Conservation (phyloP, 2,797 vertebrate species). For the Pogonophryne albipinna region DNA sequence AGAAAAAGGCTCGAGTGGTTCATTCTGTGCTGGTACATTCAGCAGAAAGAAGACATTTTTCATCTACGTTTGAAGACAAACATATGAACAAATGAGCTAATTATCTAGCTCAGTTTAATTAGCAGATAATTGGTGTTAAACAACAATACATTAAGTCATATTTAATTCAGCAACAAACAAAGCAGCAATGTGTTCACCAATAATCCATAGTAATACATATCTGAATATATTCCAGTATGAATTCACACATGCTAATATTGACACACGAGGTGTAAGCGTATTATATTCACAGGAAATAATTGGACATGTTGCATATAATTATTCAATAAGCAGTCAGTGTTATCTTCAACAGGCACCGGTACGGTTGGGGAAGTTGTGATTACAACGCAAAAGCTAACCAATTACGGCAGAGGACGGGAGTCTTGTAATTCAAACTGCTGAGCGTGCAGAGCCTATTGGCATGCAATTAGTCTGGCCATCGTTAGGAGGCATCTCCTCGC, state of each 20-base stretch:
- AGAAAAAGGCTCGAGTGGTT: not conserved
- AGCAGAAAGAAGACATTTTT: conserved; percentile 24
- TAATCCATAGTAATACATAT: conserved; percentile 34
- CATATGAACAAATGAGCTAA: conserved; percentile 9
- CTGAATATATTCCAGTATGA: conserved; percentile 13
- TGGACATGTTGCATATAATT: conserved; percentile 56
- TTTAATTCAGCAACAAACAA: conserved; percentile 38
- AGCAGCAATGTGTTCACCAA: not conserved
- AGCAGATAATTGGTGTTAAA: conserved; percentile 24
- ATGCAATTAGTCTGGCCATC: conserved; percentile 70
- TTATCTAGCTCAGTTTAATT: conserved; percentile 11
- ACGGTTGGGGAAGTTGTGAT: conserved; percentile 64
- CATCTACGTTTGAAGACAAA: conserved; percentile 13
- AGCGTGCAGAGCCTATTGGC: conserved; percentile 76
- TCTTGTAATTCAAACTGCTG: conserved; percentile 73
- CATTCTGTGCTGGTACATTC: not conserved
- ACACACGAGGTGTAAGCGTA: conserved; percentile 35
- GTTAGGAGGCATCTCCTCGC: conserved; percentile 71
- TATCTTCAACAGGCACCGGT: conserved; percentile 52
- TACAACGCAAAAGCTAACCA: conserved; percentile 60
- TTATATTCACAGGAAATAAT: conserved; percentile 53
- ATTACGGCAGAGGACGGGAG: conserved; percentile 51
- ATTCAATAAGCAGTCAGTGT: conserved; percentile 59
- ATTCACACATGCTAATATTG: conserved; percentile 56
- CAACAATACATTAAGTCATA: conserved; percentile 39